Base-by-base conservation (phyloP, 2,797 vertebrate species). In the Sebastes oblongus region DNA sequence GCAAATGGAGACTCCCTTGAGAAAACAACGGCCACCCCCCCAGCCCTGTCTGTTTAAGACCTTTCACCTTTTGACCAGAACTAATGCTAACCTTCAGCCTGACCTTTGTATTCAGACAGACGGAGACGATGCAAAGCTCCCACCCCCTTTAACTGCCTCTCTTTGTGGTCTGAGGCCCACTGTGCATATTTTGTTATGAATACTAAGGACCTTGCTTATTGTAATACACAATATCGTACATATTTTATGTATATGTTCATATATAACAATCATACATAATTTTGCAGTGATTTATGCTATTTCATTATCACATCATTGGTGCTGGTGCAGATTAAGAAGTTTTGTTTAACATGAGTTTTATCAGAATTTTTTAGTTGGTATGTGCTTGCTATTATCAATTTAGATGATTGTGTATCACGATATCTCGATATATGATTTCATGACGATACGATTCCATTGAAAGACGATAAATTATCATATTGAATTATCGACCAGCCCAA, bases 21-120 rank as follows among this genome's bases (percentile, higher is more conserved):
- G 85, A 78, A 84, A 91, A 90, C 77, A 79, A 83, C 72, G 1
- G n/a, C 56, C 11, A 10, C 8, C 50, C 74, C 29, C 61, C 36
- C 39, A 1, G n/a, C 7, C 29, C 34, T 12, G 82, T 78, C 86
- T 79, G 84, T 90, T 91, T 80, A 84, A 16, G 13, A 91, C 87
- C 87, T 89, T 88, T 90, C 70, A 90, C 87, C 89, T 67, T 85
- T 81, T 85, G 80, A 89, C 87, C 88, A 81, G 82, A 86, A 85
- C 85, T 79, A 92, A 93, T 66, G 18, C 29, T 30, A 84, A 80
- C 86, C 82, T 88, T 86, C 66, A 91, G 75, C 30, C 62, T 84
- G 77, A 83, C 85, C 80, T 91, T 46, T 91, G 78, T 82, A 6
- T 77, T 72, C 82, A 88, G 83, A 86, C 85, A 89, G 87, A 90